Conservation (phyloP, 2,797 vertebrate species). For the Helostoma temminkii region DNA sequence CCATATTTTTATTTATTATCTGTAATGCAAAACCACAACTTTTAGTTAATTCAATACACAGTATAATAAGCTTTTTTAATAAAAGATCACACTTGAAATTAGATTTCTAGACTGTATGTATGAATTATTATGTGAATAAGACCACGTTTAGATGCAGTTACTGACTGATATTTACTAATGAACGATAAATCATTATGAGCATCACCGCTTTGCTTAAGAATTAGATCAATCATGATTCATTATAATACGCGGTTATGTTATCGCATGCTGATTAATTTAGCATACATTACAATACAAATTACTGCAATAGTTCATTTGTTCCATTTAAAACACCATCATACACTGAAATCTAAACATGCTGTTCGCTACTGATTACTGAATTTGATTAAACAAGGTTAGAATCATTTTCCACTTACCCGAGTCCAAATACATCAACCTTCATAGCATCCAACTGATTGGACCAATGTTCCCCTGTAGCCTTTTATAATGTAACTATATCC, state of each 20-base stretch:
- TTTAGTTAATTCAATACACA: background rate
- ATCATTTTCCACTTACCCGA: conserved; percentile 46
- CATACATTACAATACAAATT: background rate
- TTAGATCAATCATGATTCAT: background rate
- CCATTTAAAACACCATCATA: background rate
- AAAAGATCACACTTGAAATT: too few species aligned
- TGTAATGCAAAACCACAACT: conserved; percentile 48
- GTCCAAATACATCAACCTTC: conserved; percentile 26
- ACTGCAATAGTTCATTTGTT: background rate
- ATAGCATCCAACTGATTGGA: conserved; percentile 52
- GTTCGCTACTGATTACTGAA: background rate
- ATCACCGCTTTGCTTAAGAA: background rate
- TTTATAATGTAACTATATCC: conserved; percentile 80
- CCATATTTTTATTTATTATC: conserved; percentile 66
- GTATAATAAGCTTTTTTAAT: background rate
- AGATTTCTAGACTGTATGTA: too few species aligned
- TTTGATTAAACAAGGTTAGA: background rate
- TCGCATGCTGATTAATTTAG: background rate
- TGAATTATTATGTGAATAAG: background rate
- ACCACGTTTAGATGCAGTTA: too few species aligned
- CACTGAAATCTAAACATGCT: background rate
- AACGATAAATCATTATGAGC: background rate
- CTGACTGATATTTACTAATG: background rate
- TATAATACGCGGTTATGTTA: background rate
- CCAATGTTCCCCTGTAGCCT: conserved; percentile 32